Base-by-base conservation (phyloP, 2,113 vertebrate species). In the Menura novaehollandiae region DNA sequence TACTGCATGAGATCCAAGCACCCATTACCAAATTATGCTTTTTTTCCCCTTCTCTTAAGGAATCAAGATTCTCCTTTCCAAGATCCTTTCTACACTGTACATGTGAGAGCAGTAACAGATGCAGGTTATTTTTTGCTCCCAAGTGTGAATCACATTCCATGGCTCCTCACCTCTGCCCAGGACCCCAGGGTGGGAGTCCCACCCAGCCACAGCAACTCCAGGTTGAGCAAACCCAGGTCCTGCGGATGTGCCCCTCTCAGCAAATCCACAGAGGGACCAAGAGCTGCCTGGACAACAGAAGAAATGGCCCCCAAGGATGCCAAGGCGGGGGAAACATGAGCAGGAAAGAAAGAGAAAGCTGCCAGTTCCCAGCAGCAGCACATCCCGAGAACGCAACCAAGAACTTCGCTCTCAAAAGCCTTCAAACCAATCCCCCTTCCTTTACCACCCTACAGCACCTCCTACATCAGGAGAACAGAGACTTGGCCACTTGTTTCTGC, bases 71-170 rank as follows among this genome's bases (percentile, higher is more conserved):
- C 26, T 52, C 78, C 96, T 78, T 92, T 92, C 95, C 96, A 88
- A 94, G 91, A 88, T 86, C 82, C 78, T 35, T 37, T 26, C 64
- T 10, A 28, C 84, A 74, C 6, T 2, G 32, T 6, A 68, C 83
- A 91, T 11, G 5, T 60, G 86, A 78, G 60, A 51, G 67, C 91
- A 73, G 85, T 26, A 83, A 68, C 93, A 95, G 92, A 88, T 75
- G 92, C 83, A 68, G 73, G 79, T 92, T 95, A 96, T 94, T 96
- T 96, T 89, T 71, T 84, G 73, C 83, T 92, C 26, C 30, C 7
- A 12, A 59, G 76, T 33, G 83, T 64, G 85, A 89, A 88, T 56
- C 88, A 15, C 13, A 0, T 68, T 58, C 22, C 53, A 3, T 1
- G 21, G 68, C 95, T 92, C 91, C 17, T 85, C 66, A 81, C 88